Evolutionary conservation across 2,888 invertebrate genomes (phyloP).

Genomic region (Hecatera dysodea): DNA sequence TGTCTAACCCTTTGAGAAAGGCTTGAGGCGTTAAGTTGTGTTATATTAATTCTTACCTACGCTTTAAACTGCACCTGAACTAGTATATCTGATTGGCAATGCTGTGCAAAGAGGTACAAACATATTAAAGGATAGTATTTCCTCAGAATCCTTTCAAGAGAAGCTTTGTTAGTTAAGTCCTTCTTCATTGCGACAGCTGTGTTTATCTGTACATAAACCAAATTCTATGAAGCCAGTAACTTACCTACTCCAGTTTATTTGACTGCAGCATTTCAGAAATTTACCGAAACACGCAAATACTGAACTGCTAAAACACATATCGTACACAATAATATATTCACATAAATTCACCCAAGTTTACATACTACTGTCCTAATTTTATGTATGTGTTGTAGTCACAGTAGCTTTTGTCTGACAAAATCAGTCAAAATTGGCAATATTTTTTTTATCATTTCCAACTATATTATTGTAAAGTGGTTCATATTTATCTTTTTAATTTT

Average conservation of each 20-base stretch:
- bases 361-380: background rate
- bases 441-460: no score
- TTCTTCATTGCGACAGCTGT: background rate
- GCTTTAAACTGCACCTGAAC: background rate
- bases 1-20: no score
- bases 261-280: background rate
- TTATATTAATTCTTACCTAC: background rate
- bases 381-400: background rate
- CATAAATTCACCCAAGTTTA: constrained; percentile 30
- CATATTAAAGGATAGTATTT: background rate
- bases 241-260: background rate
- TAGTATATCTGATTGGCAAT: background rate
- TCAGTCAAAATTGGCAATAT: no score
- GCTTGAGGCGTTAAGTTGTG: no score
- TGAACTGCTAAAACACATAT: background rate
- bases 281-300: constrained; percentile 5
- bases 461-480: no score
- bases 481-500: no score
- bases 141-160: background rate
- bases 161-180: background rate
- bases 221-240: background rate
- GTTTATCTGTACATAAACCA: constrained; percentile 6
- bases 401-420: no score
- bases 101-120: no score
- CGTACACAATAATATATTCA: constrained; percentile 20